These are phyloP conservation scores for Trididemnum miniatum DNA, from an alignment of 23 tunicate genomes.

Conservation along the genomic window DNA sequence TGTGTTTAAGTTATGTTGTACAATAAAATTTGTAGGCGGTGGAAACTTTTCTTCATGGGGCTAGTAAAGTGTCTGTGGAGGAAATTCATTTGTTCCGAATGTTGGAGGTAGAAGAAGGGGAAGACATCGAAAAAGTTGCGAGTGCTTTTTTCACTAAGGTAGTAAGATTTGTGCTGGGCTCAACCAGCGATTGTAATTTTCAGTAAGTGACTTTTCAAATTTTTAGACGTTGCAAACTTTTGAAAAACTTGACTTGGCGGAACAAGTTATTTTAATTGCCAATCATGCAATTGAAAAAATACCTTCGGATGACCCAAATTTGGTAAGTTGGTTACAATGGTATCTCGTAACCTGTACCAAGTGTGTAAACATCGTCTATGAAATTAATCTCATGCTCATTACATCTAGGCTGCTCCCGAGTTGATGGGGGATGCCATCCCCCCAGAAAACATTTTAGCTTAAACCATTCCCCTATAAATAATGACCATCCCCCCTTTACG, in stretches of 20 bases:
- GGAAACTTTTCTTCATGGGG: slow-evolving; percentile 47
- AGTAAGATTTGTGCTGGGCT: no score
- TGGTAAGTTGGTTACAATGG: slow-evolving; percentile 57
- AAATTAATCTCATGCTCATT: no score
- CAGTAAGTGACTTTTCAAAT: no score
- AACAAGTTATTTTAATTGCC: slow-evolving; percentile 60
- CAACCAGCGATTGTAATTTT: no score
- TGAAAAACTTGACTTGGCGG: slow-evolving; percentile 57
- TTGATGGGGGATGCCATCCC: no score
- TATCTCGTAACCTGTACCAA: no score
- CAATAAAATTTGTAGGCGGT: slow-evolving; percentile 69
- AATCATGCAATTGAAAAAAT: slow-evolving; percentile 64
- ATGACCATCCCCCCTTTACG: no score
- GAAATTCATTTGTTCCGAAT: slow-evolving; percentile 40
- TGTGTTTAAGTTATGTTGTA: no score
- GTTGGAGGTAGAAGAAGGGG: slow-evolving; percentile 39
- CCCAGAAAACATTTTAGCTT: no score
- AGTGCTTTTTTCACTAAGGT: slow-evolving; percentile 72
- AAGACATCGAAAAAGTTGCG: slow-evolving; percentile 14
- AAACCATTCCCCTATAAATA: no score
- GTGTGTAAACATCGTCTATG: no score
- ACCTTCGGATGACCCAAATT: slow-evolving; percentile 33
- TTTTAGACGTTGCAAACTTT: slow-evolving; percentile 50
- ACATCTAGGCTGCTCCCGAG: no score
- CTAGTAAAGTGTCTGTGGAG: slow-evolving; percentile 33